These are phyloP conservation scores for Thysanoteuthis rhombus DNA, from an alignment of 2,888 invertebrate species.

Conservation along the genomic window DNA sequence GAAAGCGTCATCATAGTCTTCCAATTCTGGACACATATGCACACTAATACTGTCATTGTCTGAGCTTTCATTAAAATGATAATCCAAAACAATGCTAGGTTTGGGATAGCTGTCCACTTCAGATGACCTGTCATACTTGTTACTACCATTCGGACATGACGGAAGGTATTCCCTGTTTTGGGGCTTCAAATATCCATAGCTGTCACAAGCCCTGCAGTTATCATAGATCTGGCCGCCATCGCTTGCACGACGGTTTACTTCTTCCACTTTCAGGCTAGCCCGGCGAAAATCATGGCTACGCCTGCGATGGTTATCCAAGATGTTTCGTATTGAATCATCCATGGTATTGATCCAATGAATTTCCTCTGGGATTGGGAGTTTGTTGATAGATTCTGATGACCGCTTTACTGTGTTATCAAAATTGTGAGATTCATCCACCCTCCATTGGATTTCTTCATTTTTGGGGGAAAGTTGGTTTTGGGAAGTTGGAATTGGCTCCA, in stretches of 20 bases:
- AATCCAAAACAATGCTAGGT: conserved; percentile 25
- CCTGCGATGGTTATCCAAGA: conserved; percentile 19
- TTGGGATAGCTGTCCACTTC: conserved; percentile 12
- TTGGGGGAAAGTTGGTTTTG: not conserved
- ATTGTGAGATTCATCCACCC: conserved; percentile 26
- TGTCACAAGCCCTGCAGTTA: not conserved
- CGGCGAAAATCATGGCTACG: conserved; percentile 27
- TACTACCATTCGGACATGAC: not conserved
- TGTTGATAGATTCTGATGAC: conserved; percentile 16
- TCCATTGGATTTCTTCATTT: conserved; percentile 1
- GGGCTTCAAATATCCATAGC: not conserved
- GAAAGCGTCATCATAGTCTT: conserved; percentile 14
- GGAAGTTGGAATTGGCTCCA: not conserved
- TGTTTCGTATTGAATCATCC: conserved; percentile 22
- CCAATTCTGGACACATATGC: conserved; percentile 22
- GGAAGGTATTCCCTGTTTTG: not conserved
- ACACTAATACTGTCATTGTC: conserved; percentile 24
- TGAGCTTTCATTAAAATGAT: conserved; percentile 17
- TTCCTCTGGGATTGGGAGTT: not conserved
- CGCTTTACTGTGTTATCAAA: conserved; percentile 23
- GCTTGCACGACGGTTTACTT: conserved; percentile 24
- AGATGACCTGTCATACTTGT: not conserved
- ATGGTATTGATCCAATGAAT: conserved; percentile 24
- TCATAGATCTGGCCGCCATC: conserved; percentile 27
- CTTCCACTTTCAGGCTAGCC: not conserved